phyloP scores from a whole-genome alignment of 2,888 invertebrate species.

The Drosophila paranaensis region DNA sequence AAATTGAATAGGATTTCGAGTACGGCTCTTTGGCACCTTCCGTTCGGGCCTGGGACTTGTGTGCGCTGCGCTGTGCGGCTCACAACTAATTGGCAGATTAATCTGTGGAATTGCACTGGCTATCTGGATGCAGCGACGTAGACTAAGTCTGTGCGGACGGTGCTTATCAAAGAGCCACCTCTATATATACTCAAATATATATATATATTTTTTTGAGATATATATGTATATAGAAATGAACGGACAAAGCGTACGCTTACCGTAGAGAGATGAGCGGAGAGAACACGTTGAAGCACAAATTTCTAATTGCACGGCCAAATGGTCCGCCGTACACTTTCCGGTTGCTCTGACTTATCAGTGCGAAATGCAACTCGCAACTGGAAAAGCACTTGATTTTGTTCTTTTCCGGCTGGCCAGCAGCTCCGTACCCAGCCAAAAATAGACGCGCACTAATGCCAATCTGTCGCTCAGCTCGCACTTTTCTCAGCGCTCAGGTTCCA shows the following conservation, averaged over 20 bases:
- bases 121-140: slow-evolving; percentile 45
- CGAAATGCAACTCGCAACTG: slow-evolving; percentile 34
- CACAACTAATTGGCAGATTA: slow-evolving; percentile 49
- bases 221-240: slow-evolving; percentile 17
- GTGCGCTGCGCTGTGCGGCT: slow-evolving; percentile 42
- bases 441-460: slow-evolving; percentile 66
- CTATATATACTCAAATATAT: slow-evolving; percentile 17
- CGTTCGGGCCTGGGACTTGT: slow-evolving; percentile 35
- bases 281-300: slow-evolving; percentile 1
- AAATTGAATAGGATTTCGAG: slow-evolving; percentile 1
- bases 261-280: slow-evolving; percentile 14
- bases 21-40: slow-evolving; percentile 3
- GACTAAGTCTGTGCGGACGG: slow-evolving; percentile 32
- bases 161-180: slow-evolving; percentile 56
- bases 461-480: slow-evolving; percentile 60
- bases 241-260: slow-evolving; percentile 54
- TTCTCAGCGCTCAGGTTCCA: slow-evolving; percentile 66
- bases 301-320: slow-evolving; percentile 5
- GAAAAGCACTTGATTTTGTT: slow-evolving; percentile 19
- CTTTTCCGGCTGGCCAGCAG: slow-evolving; percentile 51
- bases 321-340: slow-evolving; percentile 16
- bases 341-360: slow-evolving; percentile 24
- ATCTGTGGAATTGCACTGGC: slow-evolving; percentile 51
- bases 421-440: slow-evolving; percentile 77
- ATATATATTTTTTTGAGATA: slow-evolving; percentile 12